Evolutionary conservation across 2,888 invertebrate species (phyloP).

Genomic region (Tetheella fluctuosa): DNA sequence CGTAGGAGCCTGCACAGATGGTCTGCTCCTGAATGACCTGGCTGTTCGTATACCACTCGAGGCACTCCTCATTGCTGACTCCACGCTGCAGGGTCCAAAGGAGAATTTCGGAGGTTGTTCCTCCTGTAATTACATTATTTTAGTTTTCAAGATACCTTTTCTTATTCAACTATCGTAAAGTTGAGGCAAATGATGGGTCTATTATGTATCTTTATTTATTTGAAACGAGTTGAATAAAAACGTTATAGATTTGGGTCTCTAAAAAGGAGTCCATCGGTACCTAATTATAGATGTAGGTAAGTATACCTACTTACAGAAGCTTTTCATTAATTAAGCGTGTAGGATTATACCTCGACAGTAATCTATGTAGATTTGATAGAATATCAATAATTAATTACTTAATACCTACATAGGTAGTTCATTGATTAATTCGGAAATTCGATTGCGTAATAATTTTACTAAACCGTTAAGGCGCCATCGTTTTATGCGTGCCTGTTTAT

Average conservation of each 20-base stretch:
- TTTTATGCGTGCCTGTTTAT: too few species aligned
- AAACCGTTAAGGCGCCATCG: not conserved
- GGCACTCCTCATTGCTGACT: constrained; percentile 64
- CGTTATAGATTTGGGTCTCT: too few species aligned
- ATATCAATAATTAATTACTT: constrained; percentile 6
- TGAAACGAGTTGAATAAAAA: too few species aligned
- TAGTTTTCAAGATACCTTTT: not conserved
- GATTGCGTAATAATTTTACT: not conserved
- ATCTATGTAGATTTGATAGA: not conserved
- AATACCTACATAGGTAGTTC: not conserved
- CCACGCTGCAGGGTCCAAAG: constrained; percentile 74
- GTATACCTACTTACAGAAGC: not conserved
- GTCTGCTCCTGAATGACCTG: constrained; percentile 51
- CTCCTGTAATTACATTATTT: constrained; percentile 54
- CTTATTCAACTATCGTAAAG: too few species aligned
- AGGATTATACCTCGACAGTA: not conserved
- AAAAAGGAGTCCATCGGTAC: too few species aligned
- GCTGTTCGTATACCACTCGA: constrained; percentile 53
- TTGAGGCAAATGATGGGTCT: too few species aligned
- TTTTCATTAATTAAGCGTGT: not conserved
- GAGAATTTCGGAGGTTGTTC: constrained; percentile 64
- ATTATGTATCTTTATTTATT: too few species aligned
- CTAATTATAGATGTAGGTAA: too few species aligned
- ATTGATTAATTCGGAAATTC: not conserved
- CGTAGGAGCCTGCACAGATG: constrained; percentile 65